phyloP scores from a whole-genome alignment of 92 coral and sea anemone species.

The Actinostola sp. region DNA sequence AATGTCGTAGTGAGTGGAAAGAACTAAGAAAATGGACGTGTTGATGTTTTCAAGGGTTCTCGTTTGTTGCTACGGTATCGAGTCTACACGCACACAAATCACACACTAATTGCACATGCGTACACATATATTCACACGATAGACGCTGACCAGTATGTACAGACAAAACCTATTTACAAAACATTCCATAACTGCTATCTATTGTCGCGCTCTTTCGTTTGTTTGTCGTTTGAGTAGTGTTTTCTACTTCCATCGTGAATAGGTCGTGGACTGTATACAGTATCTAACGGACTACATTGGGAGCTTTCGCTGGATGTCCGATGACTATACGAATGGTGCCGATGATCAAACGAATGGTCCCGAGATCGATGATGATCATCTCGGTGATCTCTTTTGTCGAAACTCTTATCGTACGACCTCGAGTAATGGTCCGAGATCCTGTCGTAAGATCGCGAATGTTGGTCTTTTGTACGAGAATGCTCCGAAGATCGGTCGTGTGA shows the following conservation, averaged over 20 bases:
- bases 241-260: conserved; percentile 57
- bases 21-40: too few relatives aligned
- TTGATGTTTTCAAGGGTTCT: not conserved
- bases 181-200: conserved; percentile 14
- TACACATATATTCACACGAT: not conserved
- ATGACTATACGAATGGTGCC: conserved; percentile 75
- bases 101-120: not conserved
- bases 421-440: conserved; percentile 64
- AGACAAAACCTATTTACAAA: conserved; percentile 8
- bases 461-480: conserved; percentile 67
- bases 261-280: conserved; percentile 33
- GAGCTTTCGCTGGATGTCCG: conserved; percentile 56
- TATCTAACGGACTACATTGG: conserved; percentile 46
- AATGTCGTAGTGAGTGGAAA: too few relatives aligned
- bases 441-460: conserved; percentile 70
- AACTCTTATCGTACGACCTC: conserved; percentile 58
- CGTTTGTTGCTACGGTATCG: not conserved
- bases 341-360: conserved; percentile 79
- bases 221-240: conserved; percentile 67
- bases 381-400: conserved; percentile 67
- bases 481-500: conserved; percentile 75
- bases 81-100: not conserved
- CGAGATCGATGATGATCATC: conserved; percentile 80
- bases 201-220: conserved; percentile 72
- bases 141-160: conserved; percentile 5